Percentiles rank a stretch among this genome's conserved stretches.
Evolutionary conservation across 1,140 invertebrate genomes (phyloP).

Genomic region (Drosophila carrolli): DNA sequence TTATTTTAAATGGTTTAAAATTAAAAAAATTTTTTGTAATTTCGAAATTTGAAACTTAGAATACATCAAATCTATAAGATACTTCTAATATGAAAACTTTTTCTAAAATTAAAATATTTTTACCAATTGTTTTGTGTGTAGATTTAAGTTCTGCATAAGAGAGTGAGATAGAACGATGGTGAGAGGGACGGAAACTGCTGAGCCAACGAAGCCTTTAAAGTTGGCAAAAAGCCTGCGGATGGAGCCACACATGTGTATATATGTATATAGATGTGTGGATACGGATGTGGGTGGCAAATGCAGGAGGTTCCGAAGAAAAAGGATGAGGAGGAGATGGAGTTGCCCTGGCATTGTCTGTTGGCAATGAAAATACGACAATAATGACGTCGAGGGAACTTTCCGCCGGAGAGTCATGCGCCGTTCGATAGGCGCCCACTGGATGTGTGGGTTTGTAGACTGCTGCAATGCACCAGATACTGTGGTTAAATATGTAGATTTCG

Average conservation of each 20-base stretch:
- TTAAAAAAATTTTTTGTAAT: no score
- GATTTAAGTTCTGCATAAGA: conserved; percentile 15
- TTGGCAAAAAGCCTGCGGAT: conserved; percentile 67
- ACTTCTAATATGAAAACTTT: no score
- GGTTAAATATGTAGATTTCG: background rate
- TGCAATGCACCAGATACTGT: conserved; percentile 21
- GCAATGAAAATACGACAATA: conserved; percentile 78
- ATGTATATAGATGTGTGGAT: conserved; percentile 14
- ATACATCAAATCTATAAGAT: no score
- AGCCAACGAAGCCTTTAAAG: conserved; percentile 74
- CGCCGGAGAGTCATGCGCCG: conserved; percentile 58
- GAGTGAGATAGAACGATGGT: conserved; percentile 1
- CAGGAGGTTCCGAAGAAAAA: conserved; percentile 11
- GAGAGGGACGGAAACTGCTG: conserved; percentile 48
- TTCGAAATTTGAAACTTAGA: no score
- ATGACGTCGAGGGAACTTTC: conserved; percentile 49
- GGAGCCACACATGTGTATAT: conserved; percentile 20
- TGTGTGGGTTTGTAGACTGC: conserved; percentile 15
- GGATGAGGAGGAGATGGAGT: conserved; percentile 45
- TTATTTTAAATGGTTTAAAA: no score
- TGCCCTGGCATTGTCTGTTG: conserved; percentile 80
- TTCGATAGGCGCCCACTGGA: conserved; percentile 41
- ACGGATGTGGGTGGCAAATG: conserved; percentile 36
- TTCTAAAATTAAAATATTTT: background rate
- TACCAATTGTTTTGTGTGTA: conserved; percentile 7